Evolutionary conservation across 1,140 invertebrate species (phyloP), one percentile per base, ranked within the genome.

Genomic region (Drosophila parabipectinata): DNA sequence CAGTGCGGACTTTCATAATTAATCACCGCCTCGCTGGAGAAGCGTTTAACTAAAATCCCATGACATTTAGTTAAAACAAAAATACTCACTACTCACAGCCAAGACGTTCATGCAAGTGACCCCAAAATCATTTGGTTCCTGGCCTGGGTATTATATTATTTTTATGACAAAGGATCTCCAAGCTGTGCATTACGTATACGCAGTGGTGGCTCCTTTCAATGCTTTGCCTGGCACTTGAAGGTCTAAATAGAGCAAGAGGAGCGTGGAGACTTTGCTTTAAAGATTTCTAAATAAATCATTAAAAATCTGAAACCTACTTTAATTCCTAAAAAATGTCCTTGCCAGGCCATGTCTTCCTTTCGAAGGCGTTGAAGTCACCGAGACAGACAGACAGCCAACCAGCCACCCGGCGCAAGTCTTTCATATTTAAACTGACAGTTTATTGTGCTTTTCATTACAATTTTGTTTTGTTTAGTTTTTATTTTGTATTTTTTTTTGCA

Each of bases 341-440:
- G 12, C 41, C 7, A 8, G 50, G 26, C 12, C 21, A 3, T 21
- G 21, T 6, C 26, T 7, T 28, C 26, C 0, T 28, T 5, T 28
- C 6, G 6, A 28, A 28, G 26, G 26, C 26, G 26, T 28, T 28
- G 26, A 28, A 26, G 4, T 1, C 1, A 7, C 14, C 6, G 21
- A 37, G 44, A 41, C 30, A 45, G 55, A 8, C 39, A 53, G 45
- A 14, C 41, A 26, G 45, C 39, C 28, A 18, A 1, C 18, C 41
- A 26, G 45, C 47, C 28, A 18, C 18, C 18, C 44, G 14, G 51
- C 12, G 14, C 34, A 55, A 56, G 59, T 78, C 78, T 81, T 85
- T 87, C 83, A 82, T 87, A 87, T 87, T 87, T 87, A 82, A 87
- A 88, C 82, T 88, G 82, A 87, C 82, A 87, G 78, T 82, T 87